A percentile compares a stretch with the other conserved stretches of the same genome.
These are phyloP conservation scores for Athalia circularis DNA, from an alignment of 2,888 invertebrate genomes.

Conservation along the genomic window DNA sequence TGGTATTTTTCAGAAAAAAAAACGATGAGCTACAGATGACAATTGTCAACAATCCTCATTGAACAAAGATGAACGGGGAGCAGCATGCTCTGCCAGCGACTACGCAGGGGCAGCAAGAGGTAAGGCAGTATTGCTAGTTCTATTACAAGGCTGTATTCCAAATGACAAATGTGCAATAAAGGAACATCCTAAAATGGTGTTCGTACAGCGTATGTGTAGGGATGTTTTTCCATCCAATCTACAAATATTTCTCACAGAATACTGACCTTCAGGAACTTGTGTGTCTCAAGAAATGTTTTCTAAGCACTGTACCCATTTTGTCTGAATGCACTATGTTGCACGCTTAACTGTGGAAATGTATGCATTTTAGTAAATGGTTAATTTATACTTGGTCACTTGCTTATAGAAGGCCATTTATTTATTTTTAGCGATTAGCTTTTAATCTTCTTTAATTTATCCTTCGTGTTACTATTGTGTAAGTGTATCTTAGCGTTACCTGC, in stretches of 20 bases:
- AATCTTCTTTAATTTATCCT: not conserved
- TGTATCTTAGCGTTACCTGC: conserved; percentile 14
- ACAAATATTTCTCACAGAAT: no score
- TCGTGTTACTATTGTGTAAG: conserved; percentile 1
- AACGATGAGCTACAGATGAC: conserved; percentile 62
- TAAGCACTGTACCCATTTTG: no score
- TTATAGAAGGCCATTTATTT: not conserved
- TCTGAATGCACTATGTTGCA: no score
- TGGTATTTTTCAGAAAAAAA: conserved; percentile 60
- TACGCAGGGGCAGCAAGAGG: conserved; percentile 74
- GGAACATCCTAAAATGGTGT: not conserved
- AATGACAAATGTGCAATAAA: conserved; percentile 22
- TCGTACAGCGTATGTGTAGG: no score
- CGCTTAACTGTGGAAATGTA: not conserved
- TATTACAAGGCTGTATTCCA: conserved; percentile 37
- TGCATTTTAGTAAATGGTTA: no score
- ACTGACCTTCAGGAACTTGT: no score
- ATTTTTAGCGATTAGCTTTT: not conserved
- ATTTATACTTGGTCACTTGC: not conserved
- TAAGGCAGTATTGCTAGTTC: conserved; percentile 55
- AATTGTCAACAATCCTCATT: conserved; percentile 65
- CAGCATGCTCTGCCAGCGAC: conserved; percentile 74
- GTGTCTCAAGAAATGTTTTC: no score
- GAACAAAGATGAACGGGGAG: conserved; percentile 73
- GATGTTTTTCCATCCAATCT: no score